These are phyloP conservation scores for Triops longicaudatus DNA, from an alignment of 1,140 invertebrate species.

Conservation along the genomic window DNA sequence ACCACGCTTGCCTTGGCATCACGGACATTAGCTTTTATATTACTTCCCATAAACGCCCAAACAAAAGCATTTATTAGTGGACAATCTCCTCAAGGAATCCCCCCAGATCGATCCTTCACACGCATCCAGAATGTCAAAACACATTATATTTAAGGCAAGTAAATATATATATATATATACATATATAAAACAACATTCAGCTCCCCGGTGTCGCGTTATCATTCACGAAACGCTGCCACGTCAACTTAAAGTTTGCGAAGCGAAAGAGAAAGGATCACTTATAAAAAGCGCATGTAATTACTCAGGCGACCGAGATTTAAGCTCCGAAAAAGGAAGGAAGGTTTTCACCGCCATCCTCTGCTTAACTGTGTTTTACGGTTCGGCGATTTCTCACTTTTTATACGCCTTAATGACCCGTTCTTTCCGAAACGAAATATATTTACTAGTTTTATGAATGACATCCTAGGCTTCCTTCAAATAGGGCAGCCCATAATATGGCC, in stretches of 20 bases:
- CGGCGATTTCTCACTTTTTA: background rate
- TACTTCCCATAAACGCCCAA: no score
- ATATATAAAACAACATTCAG: no score
- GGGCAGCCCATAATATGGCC: background rate
- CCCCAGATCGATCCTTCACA: no score
- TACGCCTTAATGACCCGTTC: background rate
- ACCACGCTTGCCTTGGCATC: no score
- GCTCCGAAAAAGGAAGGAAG: no score
- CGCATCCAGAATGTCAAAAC: no score
- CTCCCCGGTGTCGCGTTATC: background rate
- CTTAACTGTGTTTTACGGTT: background rate
- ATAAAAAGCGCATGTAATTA: background rate
- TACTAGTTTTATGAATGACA: background rate
- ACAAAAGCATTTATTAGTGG: no score
- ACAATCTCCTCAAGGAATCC: no score
- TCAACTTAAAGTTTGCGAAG: background rate
- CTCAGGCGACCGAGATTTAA: background rate
- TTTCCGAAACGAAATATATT: background rate
- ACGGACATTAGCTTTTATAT: no score
- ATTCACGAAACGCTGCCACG: background rate
- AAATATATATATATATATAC: no score
- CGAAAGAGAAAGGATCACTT: constrained; percentile 1
- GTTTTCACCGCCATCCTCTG: background rate
- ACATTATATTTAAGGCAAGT: no score
- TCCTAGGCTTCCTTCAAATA: background rate